Percentiles rank a stretch among this genome's conserved stretches.
Conservation (phyloP, 2,113 vertebrate species). For the Peromyscus polionotus region DNA sequence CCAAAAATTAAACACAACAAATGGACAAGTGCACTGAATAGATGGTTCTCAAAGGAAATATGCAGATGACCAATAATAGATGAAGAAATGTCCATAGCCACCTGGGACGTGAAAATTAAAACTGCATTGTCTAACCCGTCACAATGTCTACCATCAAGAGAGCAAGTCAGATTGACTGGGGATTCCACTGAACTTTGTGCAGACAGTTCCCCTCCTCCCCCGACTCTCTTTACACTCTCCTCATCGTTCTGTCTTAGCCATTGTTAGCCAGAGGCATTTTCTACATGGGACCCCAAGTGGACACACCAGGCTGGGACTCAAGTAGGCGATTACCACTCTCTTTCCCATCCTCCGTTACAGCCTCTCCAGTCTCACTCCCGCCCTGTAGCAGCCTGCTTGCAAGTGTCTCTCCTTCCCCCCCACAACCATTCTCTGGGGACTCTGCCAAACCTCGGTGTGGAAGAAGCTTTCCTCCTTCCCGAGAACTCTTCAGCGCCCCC, state of each 20-base stretch:
- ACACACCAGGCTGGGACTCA: background rate
- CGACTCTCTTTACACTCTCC: background rate
- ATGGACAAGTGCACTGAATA: background rate
- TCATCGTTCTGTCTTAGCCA: background rate
- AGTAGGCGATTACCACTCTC: background rate
- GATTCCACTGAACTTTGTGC: background rate
- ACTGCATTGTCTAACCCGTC: background rate
- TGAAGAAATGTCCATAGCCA: background rate
- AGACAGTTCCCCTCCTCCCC: background rate
- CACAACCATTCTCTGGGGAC: background rate
- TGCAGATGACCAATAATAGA: background rate
- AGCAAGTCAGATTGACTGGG: background rate
- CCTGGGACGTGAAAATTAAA: background rate
- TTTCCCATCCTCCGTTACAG: background rate
- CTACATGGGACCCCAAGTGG: background rate
- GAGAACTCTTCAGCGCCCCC: no score
- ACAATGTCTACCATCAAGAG: background rate
- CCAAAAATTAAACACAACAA: background rate
- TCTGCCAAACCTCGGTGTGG: background rate
- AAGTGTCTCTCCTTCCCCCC: background rate
- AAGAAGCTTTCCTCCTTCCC: background rate
- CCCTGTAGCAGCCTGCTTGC: background rate
- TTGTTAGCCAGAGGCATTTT: background rate
- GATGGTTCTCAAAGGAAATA: background rate
- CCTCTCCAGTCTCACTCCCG: fast-evolving